phyloP scores from a whole-genome alignment of 2,797 vertebrate genomes.

The Botia kubotai region DNA sequence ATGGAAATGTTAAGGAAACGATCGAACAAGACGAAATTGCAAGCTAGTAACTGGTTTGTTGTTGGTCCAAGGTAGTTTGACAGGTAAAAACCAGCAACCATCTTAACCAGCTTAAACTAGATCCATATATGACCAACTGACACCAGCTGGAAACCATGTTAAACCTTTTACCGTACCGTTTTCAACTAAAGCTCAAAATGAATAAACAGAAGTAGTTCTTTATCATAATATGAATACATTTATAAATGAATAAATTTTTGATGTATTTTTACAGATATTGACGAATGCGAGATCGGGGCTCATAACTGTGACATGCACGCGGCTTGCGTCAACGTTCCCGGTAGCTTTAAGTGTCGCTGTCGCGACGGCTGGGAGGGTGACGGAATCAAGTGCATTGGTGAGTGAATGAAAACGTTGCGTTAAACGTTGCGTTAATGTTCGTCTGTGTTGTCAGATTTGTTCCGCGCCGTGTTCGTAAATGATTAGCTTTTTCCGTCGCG shows the following conservation, averaged over 20 bases:
- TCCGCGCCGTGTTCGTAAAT: too few species aligned
- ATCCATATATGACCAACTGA: too few species aligned
- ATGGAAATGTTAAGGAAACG: too few species aligned
- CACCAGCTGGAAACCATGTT: too few species aligned
- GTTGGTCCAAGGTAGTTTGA: too few species aligned
- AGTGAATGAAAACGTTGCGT: slow-evolving; percentile 62
- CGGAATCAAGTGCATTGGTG: slow-evolving; percentile 89
- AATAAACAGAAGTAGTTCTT: too few species aligned
- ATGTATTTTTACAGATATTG: slow-evolving; percentile 84
- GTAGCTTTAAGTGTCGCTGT: slow-evolving; percentile 94
- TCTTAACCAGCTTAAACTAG: too few species aligned
- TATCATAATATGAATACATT: slow-evolving; percentile 64
- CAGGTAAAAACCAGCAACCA: too few species aligned
- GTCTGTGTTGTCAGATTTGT: not conserved
- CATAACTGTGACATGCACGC: slow-evolving; percentile 92
- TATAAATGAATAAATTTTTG: slow-evolving; percentile 39
- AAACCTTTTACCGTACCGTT: too few species aligned
- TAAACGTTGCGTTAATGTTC: not conserved
- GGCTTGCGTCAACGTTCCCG: slow-evolving; percentile 89
- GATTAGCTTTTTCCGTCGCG: not conserved
- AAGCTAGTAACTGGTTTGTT: too few species aligned
- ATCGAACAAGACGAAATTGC: too few species aligned
- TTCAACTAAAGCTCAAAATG: too few species aligned
- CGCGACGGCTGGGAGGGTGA: slow-evolving; percentile 90
- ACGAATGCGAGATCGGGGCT: slow-evolving; percentile 91